These are phyloP conservation scores for Esox niger DNA, from an alignment of 2,113 vertebrate genomes.

Conservation along the genomic window DNA sequence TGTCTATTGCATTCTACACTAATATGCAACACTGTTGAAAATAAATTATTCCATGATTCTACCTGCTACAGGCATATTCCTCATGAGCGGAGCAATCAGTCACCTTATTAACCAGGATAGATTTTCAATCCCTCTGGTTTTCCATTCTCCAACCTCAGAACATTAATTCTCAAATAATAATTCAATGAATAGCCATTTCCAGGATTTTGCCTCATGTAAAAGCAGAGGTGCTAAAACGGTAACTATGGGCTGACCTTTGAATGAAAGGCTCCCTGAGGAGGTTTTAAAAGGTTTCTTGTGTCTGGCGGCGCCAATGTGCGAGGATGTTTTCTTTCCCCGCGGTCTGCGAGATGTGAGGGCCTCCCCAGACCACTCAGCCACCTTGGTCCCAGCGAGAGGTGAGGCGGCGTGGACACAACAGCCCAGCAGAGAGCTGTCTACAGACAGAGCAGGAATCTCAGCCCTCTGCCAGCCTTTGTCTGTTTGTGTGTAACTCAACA, in stretches of 20 bases:
- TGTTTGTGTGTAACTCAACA: conserved; percentile 40
- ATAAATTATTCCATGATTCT: background rate
- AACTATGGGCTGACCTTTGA: conserved; percentile 52
- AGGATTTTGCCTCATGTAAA: conserved; percentile 15
- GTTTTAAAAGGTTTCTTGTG: conserved; percentile 57
- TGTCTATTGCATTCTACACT: background rate
- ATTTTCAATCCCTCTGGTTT: no score
- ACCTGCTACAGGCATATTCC: background rate
- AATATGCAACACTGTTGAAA: background rate
- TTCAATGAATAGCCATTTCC: background rate
- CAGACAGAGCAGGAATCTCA: conserved; percentile 59
- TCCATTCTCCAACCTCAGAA: background rate
- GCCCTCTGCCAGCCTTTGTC: conserved; percentile 56
- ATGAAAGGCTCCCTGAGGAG: conserved; percentile 38
- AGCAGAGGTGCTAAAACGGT: conserved; percentile 34
- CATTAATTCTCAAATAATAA: background rate
- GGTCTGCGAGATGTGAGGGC: conserved; percentile 32
- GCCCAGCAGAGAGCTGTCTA: conserved; percentile 68
- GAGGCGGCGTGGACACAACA: conserved; percentile 61
- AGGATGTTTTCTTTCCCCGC: conserved; percentile 51
- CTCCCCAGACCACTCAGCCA: conserved; percentile 27
- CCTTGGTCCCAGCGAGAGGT: conserved; percentile 55
- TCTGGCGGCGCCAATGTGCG: conserved; percentile 40
- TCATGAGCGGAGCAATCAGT: background rate
- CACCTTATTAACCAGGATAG: background rate